phyloP scores from a whole-genome alignment of 2,797 vertebrate species.

The Sebastes taczanowskii region DNA sequence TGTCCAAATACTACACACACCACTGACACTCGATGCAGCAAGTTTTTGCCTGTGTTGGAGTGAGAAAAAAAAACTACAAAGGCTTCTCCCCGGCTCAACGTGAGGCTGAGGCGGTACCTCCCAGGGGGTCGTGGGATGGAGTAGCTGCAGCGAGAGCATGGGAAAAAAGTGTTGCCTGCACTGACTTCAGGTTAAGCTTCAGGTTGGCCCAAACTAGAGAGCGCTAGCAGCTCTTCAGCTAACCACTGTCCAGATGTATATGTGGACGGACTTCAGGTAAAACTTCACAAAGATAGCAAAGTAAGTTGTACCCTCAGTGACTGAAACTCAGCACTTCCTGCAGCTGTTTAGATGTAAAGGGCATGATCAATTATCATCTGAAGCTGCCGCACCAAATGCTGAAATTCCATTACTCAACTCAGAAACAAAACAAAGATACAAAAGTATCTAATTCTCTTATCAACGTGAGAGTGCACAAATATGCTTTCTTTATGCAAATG shows the following conservation, averaged over 20 bases:
- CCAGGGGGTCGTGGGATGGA: background rate
- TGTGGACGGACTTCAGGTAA: background rate
- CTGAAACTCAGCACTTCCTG: background rate
- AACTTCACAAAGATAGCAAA: background rate
- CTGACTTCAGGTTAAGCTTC: background rate
- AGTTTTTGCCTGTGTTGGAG: background rate
- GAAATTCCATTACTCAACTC: background rate
- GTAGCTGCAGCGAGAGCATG: background rate
- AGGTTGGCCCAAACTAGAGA: background rate
- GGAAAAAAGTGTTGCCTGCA: background rate
- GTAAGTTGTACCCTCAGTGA: background rate
- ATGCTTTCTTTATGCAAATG: too few relatives aligned
- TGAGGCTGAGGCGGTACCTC: background rate
- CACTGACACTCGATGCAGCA: background rate
- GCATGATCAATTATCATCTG: background rate
- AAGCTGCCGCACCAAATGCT: background rate
- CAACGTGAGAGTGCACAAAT: too few relatives aligned
- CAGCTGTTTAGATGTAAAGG: background rate
- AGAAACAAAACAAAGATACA: too few relatives aligned
- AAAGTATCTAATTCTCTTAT: too few relatives aligned
- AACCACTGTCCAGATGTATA: background rate
- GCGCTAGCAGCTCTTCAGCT: background rate
- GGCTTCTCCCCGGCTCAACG: conserved; percentile 1
- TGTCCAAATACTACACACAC: background rate
- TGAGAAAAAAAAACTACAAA: conserved; percentile 6